Evolutionary conservation across 2,113 vertebrate genomes (phyloP), one percentile per base, ranked within the genome.

Genomic region (Xiphophorus maculatus): DNA sequence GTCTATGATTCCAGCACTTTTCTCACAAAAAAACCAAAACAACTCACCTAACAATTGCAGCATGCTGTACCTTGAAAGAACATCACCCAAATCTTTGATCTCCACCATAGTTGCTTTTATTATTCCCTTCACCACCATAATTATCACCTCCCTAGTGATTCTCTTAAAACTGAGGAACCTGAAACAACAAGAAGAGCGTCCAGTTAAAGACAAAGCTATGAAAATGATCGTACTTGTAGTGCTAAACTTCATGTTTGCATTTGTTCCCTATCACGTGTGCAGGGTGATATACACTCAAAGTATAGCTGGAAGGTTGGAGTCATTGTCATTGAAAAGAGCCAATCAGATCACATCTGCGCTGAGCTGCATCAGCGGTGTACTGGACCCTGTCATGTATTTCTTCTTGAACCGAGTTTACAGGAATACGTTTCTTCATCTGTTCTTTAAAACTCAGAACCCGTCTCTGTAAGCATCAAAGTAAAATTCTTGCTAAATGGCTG

Each of bases 321-420:
- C 61, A 1, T 64, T 94, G 51, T 35, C 61, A 1, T 66, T 94
- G 44, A n/a, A 71, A 32, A 81, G 76, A 73, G 79, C 80, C 33
- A 95, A 95, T 82, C 84, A 86, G 67, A 80, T 94, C 73, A 94
- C 93, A 9, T 94, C 92, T 28, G 92, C 93, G 9, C 79, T 95
- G n/a, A 94, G 92, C 19, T 94, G 94, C 82, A 54, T 94, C 33
- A 94, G 88, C 51, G 90, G 88, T 8, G 63, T 93, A 7, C 80
- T 95, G 79, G 93, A 95, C 82, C 94, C 94, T 28, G 79, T 94
- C 6, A 90, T 95, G 92, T 95, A 95, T 76, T 95, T 94, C 78
- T 93, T 93, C 83, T 78, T 95, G n/a, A 90, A 92, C 29, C 58
- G 28, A 19, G 83, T 76, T 15, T 95, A 92, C 86, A 90, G 84